These are phyloP conservation scores for Epinephelus lanceolatus DNA, from an alignment of 2,113 vertebrate genomes.

Conservation along the genomic window DNA sequence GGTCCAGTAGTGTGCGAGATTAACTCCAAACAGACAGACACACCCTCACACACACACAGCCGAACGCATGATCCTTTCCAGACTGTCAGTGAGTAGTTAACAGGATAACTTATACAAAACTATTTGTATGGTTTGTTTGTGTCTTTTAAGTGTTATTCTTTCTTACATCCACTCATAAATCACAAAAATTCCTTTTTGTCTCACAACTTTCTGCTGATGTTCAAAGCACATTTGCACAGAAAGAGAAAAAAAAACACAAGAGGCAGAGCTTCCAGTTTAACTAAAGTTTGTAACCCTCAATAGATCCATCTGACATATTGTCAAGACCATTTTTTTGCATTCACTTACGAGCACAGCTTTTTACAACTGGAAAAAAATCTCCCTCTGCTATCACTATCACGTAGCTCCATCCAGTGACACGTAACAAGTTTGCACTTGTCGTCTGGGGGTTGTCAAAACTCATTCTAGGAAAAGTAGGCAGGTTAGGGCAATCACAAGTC, in stretches of 20 bases:
- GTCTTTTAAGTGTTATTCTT: background rate
- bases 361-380: background rate
- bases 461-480: conserved; percentile 24
- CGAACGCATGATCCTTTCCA: too few relatives aligned
- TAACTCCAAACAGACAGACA: too few relatives aligned
- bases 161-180: background rate
- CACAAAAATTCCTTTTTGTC: background rate
- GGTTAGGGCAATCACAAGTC: conserved; percentile 15
- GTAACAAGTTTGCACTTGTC: conserved; percentile 40
- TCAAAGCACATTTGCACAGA: background rate
- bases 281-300: background rate
- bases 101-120: too few relatives aligned
- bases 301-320: background rate
- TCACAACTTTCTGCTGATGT: background rate
- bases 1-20: too few relatives aligned
- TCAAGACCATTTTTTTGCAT: background rate
- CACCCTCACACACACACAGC: too few relatives aligned
- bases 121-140: background rate
- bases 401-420: conserved; percentile 18
- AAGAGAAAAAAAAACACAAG: background rate
- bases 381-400: background rate
- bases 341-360: background rate
- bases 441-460: conserved; percentile 21
- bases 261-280: background rate
- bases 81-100: too few relatives aligned